Percentiles rank a stretch among this genome's conserved stretches.
These are phyloP conservation scores for Mirza zaza DNA, from an alignment of 2,113 vertebrate genomes.

Conservation along the genomic window DNA sequence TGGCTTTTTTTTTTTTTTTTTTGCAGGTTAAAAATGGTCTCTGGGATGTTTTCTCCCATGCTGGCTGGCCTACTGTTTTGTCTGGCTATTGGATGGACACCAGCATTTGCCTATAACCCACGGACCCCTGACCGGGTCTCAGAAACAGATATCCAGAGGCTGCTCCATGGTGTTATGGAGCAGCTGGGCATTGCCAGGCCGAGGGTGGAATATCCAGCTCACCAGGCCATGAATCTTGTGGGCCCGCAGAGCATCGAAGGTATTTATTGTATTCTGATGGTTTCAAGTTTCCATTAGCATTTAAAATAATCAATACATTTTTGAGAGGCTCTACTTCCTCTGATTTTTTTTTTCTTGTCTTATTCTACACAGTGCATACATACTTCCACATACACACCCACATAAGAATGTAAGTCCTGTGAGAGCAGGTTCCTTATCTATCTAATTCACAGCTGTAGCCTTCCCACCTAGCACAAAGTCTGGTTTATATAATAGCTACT, in stretches of 20 bases:
- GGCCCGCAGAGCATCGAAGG: constrained; percentile 98
- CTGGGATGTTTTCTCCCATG: constrained; percentile 58
- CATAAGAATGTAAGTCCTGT: background rate
- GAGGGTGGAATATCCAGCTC: constrained; percentile 95
- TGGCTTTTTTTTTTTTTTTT: constrained; percentile 16
- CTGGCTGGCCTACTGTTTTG: constrained; percentile 82
- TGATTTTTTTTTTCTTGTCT: background rate
- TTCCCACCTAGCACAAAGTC: too few relatives aligned
- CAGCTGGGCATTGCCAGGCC: constrained; percentile 96
- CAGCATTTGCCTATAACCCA: constrained; percentile 86
- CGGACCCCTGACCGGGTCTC: constrained; percentile 91
- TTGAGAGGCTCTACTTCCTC: background rate
- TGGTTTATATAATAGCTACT: background rate
- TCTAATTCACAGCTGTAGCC: background rate
- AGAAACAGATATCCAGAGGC: constrained; percentile 94
- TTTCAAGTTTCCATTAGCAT: background rate
- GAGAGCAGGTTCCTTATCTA: background rate
- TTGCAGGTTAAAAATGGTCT: constrained; percentile 73
- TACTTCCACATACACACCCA: background rate
- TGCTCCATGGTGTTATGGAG: constrained; percentile 98
- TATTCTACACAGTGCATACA: too few relatives aligned
- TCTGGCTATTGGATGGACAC: constrained; percentile 82
- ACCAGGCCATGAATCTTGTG: constrained; percentile 96
- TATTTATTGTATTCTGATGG: constrained; percentile 71
- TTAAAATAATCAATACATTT: background rate